These are phyloP conservation scores for Symphodus melops DNA, from an alignment of 2,113 vertebrate species.

Conservation along the genomic window DNA sequence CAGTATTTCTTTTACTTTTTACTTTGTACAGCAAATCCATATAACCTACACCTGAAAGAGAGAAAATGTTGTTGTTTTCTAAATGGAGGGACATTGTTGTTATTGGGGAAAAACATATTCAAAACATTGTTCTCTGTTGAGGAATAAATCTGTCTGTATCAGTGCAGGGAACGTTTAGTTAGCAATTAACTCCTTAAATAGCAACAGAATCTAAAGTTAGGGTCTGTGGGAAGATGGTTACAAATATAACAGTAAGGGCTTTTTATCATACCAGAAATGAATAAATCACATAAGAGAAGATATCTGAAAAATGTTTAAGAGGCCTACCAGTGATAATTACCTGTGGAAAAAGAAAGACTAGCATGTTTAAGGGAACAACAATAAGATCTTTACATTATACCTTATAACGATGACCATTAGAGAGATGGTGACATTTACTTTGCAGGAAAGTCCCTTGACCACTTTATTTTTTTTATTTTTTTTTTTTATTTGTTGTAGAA, in stretches of 20 bases:
- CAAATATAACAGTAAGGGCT: not conserved
- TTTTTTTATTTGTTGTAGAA: not conserved
- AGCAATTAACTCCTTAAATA: constrained; percentile 17
- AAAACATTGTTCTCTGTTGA: not conserved
- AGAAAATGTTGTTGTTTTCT: no score
- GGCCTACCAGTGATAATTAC: no score
- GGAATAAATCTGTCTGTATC: not conserved
- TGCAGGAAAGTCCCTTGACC: not conserved
- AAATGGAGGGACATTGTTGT: no score
- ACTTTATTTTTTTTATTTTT: no score
- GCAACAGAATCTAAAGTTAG: constrained; percentile 25
- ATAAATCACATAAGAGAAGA: not conserved
- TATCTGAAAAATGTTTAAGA: no score
- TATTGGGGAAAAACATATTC: no score
- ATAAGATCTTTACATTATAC: not conserved
- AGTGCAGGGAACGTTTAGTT: not conserved
- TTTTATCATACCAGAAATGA: not conserved
- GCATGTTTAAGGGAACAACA: not conserved
- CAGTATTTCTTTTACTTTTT: no score
- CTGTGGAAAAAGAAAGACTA: not conserved
- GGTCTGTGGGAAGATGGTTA: not conserved
- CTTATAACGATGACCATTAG: no score
- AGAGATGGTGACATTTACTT: no score
- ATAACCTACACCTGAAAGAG: no score
- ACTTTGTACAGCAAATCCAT: no score